phyloP scores from a whole-genome alignment of 2,113 vertebrate genomes.

The Indri indri region DNA sequence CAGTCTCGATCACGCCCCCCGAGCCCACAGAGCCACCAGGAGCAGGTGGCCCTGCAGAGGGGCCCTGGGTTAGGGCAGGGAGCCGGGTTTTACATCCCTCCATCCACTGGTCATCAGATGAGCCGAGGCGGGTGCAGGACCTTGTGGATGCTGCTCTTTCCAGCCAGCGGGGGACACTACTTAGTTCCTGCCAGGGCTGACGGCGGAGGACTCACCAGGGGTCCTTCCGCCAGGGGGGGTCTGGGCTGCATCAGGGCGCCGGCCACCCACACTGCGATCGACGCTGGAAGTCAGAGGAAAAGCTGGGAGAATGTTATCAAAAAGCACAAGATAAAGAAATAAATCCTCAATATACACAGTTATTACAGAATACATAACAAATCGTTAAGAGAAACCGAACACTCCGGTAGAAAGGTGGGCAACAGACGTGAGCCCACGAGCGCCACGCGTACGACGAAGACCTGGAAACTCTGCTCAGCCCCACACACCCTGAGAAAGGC shows the following conservation, averaged over 20 bases:
- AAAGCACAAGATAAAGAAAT: background rate
- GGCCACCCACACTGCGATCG: rapidly evolving
- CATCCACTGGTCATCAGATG: rapidly evolving
- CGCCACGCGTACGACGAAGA: rapidly evolving
- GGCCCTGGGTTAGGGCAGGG: rapidly evolving
- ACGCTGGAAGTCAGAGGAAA: rapidly evolving
- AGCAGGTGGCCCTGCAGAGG: too few species aligned
- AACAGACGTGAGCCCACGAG: rapidly evolving
- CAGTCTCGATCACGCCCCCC: rapidly evolving
- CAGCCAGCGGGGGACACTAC: rapidly evolving
- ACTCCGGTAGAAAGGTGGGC: background rate
- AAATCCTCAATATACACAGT: background rate
- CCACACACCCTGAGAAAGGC: rapidly evolving
- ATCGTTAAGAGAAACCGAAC: background rate
- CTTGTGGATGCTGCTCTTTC: rapidly evolving
- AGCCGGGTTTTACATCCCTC: too few species aligned
- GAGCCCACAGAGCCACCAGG: background rate
- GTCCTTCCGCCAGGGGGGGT: background rate
- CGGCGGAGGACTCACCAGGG: rapidly evolving
- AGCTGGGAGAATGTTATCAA: background rate
- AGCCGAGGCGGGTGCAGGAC: background rate
- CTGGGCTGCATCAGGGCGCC: too few species aligned
- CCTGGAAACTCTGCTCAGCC: rapidly evolving
- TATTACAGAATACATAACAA: background rate
- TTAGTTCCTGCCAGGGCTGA: background rate